A percentile compares a stretch with the other conserved stretches of the same genome.
Conservation (phyloP, 2,888 invertebrate species). For the Bellardia bayeri region DNA sequence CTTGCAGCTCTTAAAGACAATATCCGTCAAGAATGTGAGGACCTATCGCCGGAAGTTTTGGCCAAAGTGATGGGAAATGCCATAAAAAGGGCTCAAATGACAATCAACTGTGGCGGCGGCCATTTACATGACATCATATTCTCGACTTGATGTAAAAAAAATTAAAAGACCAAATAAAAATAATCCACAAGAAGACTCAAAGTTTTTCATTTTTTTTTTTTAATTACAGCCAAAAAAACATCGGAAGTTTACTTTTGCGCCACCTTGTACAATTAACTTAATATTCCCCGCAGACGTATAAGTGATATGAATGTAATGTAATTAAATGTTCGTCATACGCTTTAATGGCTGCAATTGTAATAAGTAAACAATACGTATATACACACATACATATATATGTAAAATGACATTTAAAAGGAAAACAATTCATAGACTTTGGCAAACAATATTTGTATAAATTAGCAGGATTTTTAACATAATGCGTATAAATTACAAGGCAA, state of each 20-base stretch:
- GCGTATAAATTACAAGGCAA: constrained; percentile 45
- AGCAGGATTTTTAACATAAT: constrained; percentile 21
- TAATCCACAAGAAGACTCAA: too few relatives aligned
- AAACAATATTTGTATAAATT: constrained; percentile 9
- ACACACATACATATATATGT: neutral
- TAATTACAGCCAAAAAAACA: too few relatives aligned
- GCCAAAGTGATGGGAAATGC: too few relatives aligned
- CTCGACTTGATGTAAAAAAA: too few relatives aligned
- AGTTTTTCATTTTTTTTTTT: too few relatives aligned
- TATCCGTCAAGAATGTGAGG: too few relatives aligned
- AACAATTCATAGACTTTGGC: neutral
- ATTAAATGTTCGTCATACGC: constrained; percentile 60
- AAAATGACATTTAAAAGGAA: constrained; percentile 4
- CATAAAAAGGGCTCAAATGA: too few relatives aligned
- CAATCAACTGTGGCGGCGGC: too few relatives aligned
- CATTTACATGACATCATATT: too few relatives aligned
- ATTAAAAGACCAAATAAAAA: too few relatives aligned
- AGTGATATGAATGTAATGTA: constrained; percentile 21
- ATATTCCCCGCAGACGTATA: neutral
- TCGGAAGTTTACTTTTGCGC: neutral
- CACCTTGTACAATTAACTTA: neutral
- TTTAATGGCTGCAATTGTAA: constrained; percentile 20
- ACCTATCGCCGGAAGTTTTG: too few relatives aligned
- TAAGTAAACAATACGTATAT: neutral
- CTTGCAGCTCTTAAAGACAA: too few relatives aligned